Percentiles rank a stretch among this genome's conserved stretches.
Evolutionary conservation across 1,140 invertebrate species (phyloP).

Genomic region (Globodera rostochiensis): DNA sequence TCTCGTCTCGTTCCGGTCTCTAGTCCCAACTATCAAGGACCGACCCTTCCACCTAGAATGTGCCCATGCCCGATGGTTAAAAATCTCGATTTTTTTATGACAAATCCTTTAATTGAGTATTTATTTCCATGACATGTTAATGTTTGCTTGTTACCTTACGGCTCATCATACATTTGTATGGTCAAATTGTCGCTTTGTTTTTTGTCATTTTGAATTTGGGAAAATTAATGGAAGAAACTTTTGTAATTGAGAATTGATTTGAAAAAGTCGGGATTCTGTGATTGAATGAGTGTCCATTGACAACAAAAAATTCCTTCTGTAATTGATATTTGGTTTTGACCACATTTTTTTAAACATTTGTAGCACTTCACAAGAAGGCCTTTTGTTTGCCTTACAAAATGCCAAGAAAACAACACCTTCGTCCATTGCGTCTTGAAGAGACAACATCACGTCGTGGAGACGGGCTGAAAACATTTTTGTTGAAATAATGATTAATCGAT

Average conservation of each 20-base stretch:
- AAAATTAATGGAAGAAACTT: neutral
- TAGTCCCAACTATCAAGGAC: no score
- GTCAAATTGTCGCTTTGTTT: neutral
- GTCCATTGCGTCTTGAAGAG: slow-evolving; percentile 14
- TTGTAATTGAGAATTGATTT: slow-evolving; percentile 5
- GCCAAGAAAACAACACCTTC: slow-evolving; percentile 1
- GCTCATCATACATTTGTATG: neutral
- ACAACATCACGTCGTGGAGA: slow-evolving; percentile 23
- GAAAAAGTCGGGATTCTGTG: neutral
- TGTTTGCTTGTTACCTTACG: neutral
- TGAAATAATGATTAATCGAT: neutral
- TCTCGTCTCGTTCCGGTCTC: no score
- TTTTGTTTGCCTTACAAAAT: slow-evolving; percentile 10
- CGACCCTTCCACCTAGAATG: no score
- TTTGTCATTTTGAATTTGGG: neutral
- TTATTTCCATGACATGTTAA: no score
- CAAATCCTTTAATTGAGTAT: no score
- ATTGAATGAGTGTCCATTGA: no score
- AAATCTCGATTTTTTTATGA: no score
- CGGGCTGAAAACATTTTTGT: slow-evolving; percentile 21
- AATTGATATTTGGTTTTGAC: slow-evolving; percentile 3
- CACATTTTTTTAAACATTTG: neutral
- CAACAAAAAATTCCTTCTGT: neutral
- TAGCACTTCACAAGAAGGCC: slow-evolving; percentile 1
- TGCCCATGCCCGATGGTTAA: no score